phyloP scores from a whole-genome alignment of 1,140 invertebrate genomes.

The Pogonognathellus flavescens region DNA sequence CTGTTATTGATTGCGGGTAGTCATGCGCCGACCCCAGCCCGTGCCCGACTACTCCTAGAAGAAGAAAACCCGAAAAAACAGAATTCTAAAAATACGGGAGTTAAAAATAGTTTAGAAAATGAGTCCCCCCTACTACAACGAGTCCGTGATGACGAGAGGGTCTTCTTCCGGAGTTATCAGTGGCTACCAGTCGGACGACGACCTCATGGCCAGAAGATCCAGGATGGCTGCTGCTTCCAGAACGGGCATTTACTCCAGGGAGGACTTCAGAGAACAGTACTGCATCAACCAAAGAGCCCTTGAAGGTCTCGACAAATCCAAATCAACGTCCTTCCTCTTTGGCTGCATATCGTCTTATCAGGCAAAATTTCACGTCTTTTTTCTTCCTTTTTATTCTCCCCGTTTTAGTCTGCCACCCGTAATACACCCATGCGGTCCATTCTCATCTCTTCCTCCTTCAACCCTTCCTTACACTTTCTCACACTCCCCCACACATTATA shows the following conservation, averaged over 20 bases:
- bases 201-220: conserved; percentile 63
- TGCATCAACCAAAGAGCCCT: conserved; percentile 92
- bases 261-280: conserved; percentile 90
- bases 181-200: conserved; percentile 68
- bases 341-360: conserved; percentile 86
- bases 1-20: conserved; percentile 34
- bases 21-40: conserved; percentile 31
- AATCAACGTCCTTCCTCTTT: conserved; percentile 81
- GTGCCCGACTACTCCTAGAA: conserved; percentile 20
- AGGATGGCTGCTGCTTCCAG: conserved; percentile 58
- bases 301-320: conserved; percentile 81
- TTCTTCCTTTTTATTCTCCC: conserved; percentile 7
- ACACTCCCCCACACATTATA: no score
- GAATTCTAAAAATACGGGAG: conserved; percentile 37
- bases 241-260: conserved; percentile 85
- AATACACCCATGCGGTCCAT: no score
- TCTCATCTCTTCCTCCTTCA: background rate
- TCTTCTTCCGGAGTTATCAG: conserved; percentile 1
- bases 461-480: no score
- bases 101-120: conserved; percentile 43
- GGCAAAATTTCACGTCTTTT: conserved; percentile 69
- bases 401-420: no score
- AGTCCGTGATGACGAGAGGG: conserved; percentile 25
- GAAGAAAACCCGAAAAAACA: conserved; percentile 18
- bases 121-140: conserved; percentile 42